Base-by-base conservation (phyloP, 2,113 vertebrate species). In the Genyomyrus donnyi region DNA sequence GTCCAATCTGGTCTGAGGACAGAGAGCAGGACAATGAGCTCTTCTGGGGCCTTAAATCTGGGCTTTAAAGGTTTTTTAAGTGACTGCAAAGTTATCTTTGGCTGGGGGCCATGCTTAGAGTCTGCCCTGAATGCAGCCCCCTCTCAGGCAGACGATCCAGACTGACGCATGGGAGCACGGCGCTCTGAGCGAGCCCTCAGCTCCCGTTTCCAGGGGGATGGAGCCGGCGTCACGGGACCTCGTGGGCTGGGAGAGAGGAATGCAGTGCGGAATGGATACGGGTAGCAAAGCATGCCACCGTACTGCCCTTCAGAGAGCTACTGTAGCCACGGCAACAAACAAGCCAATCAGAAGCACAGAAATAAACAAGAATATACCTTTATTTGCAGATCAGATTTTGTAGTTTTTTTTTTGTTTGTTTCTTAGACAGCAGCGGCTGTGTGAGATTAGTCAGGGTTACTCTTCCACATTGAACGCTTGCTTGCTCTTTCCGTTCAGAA, bases 401-500 rank as follows among this genome's bases (percentile, higher is more conserved):
- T 56, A 9, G 19, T 6, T 35, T 31, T 89, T 87, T 42, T 31
- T 10, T 31, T 10, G 48, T 45, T 90, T 49, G 27, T 66, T 56
- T 87, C 48, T 46, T 90, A 53, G 90, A 90, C 56, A 89, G 90
- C 90, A 88, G 90, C 89, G 89, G 88, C 91, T 90, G 84, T 91
- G 89, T 87, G 88, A 89, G 70, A 89, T 84, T 87, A 91, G 90
- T 77, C 91, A 90, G 85, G 56, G 90, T 70, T 89, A 90, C 90
- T 91, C 85, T 24, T 91, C 90, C 56, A 45, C 49, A 87, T 42
- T 62, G 70, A 90, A 80, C 90, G 87, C 8, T 93, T 48, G 88
- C 89, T 88, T 90, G 91, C 89, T 85, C 89, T 52, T 88, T 90
- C 88, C 91, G 91, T 92, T 90, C 90, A 62, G 87, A 93, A 89